A percentile compares a stretch with the other conserved stretches of the same genome.
Evolutionary conservation across 1,140 invertebrate species (phyloP).

Genomic region (Halictus rubicundus): DNA sequence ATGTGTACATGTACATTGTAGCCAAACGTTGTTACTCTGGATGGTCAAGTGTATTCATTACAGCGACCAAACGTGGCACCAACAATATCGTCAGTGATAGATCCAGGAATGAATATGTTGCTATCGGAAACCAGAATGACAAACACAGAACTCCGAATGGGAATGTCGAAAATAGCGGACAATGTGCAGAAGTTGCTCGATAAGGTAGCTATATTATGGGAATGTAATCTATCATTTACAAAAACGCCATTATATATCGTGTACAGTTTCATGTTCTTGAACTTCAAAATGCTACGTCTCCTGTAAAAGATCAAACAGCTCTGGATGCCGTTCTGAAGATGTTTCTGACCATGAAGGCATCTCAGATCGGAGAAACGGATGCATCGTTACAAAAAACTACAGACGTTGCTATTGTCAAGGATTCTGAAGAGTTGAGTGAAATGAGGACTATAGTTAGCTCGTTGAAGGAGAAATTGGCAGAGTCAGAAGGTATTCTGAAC

Average conservation of each 20-base stretch:
- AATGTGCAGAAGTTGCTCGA: conserved; percentile 78
- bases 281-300: conserved; percentile 71
- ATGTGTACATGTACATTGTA: conserved; percentile 50
- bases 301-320: conserved; percentile 61
- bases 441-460: conserved; percentile 34
- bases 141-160: conserved; percentile 79
- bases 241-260: conserved; percentile 35
- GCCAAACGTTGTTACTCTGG: conserved; percentile 67
- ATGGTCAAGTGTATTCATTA: conserved; percentile 68
- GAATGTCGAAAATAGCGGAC: conserved; percentile 76
- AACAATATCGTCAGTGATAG: conserved; percentile 62
- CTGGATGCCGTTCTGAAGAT: conserved; percentile 70
- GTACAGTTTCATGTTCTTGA: conserved; percentile 72
- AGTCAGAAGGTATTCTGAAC: conserved; percentile 50
- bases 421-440: conserved; percentile 10
- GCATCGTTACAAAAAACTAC: conserved; percentile 36
- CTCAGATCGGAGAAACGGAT: conserved; percentile 36
- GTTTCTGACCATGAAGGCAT: conserved; percentile 64
- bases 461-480: conserved; percentile 59
- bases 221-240: conserved; percentile 31
- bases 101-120: conserved; percentile 75
- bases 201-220: conserved; percentile 67
- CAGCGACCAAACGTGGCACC: conserved; percentile 62
- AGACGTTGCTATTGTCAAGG: conserved; percentile 24
- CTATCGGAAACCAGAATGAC: conserved; percentile 77